Base-by-base conservation (phyloP, 1,140 invertebrate species). In the Helicoverpa armigera region DNA sequence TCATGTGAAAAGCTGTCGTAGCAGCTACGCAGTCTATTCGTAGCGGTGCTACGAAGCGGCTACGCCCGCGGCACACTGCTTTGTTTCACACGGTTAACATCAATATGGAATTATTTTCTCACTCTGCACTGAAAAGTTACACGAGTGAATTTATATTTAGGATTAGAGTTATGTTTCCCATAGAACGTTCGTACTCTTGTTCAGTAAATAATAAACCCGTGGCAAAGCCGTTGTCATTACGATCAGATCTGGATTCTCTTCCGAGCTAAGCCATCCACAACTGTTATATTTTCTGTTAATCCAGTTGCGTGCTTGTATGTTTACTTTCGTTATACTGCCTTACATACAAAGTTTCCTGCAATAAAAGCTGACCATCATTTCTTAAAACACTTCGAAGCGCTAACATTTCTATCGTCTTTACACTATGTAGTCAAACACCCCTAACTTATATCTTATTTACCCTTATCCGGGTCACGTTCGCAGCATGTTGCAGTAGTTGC, bases 1-100 rank as follows among this genome's bases (percentile, higher is more conserved):
- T 63, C 3, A 75, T 61, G n/a, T 75, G 56, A 61, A 75, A 75
- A 75, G 73, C 69, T 72, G 12, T 60, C 58, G 58, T 75, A 75
- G 73, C 16, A 16, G 31, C 67, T 70, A 35, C 73, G 73, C 63
- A 61, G 29, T 9, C 16, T 5, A 9, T 69, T 56, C 60, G 74
- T 77, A 77, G 74, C 60, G 14, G 60, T 63, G 60, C 74, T 77
- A 77, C 74, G 74, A 65, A 29, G 16, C 58, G 58, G 43, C 74
- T 77, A 77, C 74, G 74, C 74, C 60, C 74, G 60, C 18, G 74
- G 60, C 60, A 18, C 13, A 11, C 29, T 54, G 23, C 29, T 77
- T 77, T 65, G 56, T 77, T 77, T 50, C 70, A 56, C 53, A 43
- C 70, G 69, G 12, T 56, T 53, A 65, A 61, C 29, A 16, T 29